These are phyloP conservation scores for Cyprinus carpio DNA, from an alignment of 2,113 vertebrate species.

Conservation along the genomic window DNA sequence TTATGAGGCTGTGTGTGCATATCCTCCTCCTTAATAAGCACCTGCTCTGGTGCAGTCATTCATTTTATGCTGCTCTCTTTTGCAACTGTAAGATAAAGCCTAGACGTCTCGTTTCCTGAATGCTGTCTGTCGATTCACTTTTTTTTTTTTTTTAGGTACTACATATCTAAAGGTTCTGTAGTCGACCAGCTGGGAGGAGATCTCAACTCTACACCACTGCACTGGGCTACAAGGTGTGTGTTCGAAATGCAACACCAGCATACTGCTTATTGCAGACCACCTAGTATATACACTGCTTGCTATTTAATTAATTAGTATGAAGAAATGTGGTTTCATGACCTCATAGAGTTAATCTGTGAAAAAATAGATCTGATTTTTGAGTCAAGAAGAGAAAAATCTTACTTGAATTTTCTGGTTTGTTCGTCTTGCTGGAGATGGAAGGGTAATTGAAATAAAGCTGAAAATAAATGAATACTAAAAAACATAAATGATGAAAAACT, in stretches of 20 bases:
- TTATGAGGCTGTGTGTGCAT: not conserved
- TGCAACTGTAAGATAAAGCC: not conserved
- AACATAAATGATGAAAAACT: no score
- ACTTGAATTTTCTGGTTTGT: not conserved
- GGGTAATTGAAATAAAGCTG: not conserved
- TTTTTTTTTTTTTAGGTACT: constrained; percentile 81
- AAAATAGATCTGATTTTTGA: not conserved
- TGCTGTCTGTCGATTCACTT: not conserved
- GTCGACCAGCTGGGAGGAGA: constrained; percentile 99
- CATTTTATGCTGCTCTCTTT: not conserved
- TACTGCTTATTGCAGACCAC: not conserved
- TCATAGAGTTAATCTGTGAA: not conserved
- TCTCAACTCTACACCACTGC: constrained; percentile 96
- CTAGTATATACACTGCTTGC: not conserved
- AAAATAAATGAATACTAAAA: not conserved
- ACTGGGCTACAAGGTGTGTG: constrained; percentile 96
- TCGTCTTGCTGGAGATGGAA: not conserved
- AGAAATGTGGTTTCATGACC: not conserved
- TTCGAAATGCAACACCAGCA: not conserved
- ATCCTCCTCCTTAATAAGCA: not conserved
- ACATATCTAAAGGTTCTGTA: constrained; percentile 97
- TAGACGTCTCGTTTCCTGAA: not conserved
- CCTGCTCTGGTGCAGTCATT: not conserved
- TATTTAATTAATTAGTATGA: not conserved
- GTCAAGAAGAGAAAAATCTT: not conserved